phyloP scores from a whole-genome alignment of 2,888 invertebrate genomes.

The Vandiemenella viatica region DNA sequence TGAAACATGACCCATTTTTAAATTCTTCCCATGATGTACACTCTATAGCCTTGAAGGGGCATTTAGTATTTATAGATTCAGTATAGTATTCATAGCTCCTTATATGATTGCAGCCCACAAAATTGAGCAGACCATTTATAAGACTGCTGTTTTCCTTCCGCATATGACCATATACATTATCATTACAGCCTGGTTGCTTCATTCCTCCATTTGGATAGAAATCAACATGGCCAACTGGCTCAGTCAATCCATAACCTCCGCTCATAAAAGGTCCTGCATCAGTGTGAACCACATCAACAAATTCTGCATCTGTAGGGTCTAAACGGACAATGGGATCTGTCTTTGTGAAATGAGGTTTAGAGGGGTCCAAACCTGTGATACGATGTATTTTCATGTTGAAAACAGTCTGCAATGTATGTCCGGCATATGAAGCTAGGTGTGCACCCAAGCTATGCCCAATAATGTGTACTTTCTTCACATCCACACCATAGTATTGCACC shows the following conservation, averaged over 20 bases:
- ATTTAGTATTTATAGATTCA: conserved; percentile 63
- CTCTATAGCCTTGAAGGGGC: conserved; percentile 61
- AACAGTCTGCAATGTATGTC: conserved; percentile 51
- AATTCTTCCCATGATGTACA: conserved; percentile 58
- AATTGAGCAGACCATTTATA: conserved; percentile 46
- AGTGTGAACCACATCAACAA: conserved; percentile 81
- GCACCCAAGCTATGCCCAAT: conserved; percentile 80
- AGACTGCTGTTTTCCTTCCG: conserved; percentile 45
- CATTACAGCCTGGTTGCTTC: conserved; percentile 55
- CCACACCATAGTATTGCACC: conserved; percentile 20
- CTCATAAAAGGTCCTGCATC: conserved; percentile 65
- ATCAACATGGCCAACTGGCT: conserved; percentile 75
- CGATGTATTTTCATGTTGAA: conserved; percentile 56
- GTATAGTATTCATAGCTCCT: conserved; percentile 69
- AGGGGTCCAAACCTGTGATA: conserved; percentile 81
- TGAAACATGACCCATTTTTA: conserved; percentile 22
- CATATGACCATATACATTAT: conserved; percentile 45
- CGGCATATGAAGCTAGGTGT: conserved; percentile 76
- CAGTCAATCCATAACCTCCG: conserved; percentile 58
- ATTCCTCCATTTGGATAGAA: conserved; percentile 84
- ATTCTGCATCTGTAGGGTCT: conserved; percentile 72
- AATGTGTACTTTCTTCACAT: conserved; percentile 36
- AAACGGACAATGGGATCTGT: conserved; percentile 66
- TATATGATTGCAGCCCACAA: conserved; percentile 76
- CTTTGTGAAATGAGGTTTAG: conserved; percentile 78